Percentiles rank a stretch among this genome's conserved stretches.
Conservation (phyloP, 2,888 invertebrate species). For the Eubasilissa splendida region DNA sequence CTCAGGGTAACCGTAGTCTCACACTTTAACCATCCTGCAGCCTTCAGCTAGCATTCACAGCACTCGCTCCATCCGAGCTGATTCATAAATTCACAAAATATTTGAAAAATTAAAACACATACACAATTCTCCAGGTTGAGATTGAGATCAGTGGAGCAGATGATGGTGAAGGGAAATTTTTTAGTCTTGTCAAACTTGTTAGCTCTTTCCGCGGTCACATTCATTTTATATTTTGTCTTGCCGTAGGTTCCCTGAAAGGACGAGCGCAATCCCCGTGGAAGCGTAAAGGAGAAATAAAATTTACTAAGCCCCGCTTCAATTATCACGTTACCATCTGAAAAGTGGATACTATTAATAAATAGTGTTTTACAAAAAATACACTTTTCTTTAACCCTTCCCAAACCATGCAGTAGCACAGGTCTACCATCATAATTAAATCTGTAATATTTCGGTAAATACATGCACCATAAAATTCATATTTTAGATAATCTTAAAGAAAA, state of each 20-base stretch:
- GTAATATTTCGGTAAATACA: too few species aligned
- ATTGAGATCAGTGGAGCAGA: constrained; percentile 3
- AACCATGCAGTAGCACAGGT: too few species aligned
- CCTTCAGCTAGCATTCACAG: too few species aligned
- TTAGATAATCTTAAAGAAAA: too few species aligned
- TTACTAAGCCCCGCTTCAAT: neutral
- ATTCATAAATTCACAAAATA: neutral
- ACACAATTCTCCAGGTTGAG: neutral
- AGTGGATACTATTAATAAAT: neutral
- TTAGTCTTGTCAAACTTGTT: constrained; percentile 1
- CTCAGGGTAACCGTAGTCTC: too few species aligned
- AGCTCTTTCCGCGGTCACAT: constrained; percentile 9
- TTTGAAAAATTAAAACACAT: neutral
- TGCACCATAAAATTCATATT: too few species aligned
- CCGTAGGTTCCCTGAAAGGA: constrained; percentile 34
- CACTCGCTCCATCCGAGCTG: too few species aligned
- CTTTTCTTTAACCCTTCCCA: too few species aligned
- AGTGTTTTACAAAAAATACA: too few species aligned
- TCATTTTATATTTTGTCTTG: constrained; percentile 32
- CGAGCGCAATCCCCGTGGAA: constrained; percentile 21
- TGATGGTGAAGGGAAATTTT: constrained; percentile 28
- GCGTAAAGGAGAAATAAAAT: constrained; percentile 19
- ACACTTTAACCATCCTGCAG: too few species aligned
- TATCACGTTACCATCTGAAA: constrained; percentile 11
- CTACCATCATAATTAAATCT: too few species aligned